phyloP scores from a whole-genome alignment of 2,888 invertebrate species.

The Hydropsyche betteni region DNA sequence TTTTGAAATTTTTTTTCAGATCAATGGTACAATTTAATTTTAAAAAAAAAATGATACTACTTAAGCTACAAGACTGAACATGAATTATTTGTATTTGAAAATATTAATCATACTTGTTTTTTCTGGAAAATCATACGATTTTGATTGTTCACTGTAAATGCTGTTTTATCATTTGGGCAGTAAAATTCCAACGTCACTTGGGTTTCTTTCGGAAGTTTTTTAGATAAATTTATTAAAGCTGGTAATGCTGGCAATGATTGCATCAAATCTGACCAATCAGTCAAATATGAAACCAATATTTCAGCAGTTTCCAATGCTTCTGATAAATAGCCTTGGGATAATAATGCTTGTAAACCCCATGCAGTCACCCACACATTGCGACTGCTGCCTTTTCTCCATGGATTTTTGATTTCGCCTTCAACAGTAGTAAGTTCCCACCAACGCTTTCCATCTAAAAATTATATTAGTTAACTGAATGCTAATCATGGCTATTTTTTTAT shows the following conservation, averaged over 20 bases:
- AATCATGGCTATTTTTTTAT: neutral
- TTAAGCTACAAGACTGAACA: too few species aligned
- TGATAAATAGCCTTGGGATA: slow-evolving; percentile 59
- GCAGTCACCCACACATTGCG: slow-evolving; percentile 83
- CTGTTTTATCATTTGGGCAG: slow-evolving; percentile 44
- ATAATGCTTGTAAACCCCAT: slow-evolving; percentile 81
- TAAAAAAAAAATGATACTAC: too few species aligned
- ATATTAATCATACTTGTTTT: slow-evolving; percentile 40
- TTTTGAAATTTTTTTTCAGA: too few species aligned
- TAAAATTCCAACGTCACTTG: slow-evolving; percentile 42
- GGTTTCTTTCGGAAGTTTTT: slow-evolving; percentile 29
- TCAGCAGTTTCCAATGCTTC: slow-evolving; percentile 60
- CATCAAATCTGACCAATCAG: slow-evolving; percentile 30
- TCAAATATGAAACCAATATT: slow-evolving; percentile 55
- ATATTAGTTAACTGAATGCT: too few species aligned
- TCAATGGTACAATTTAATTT: too few species aligned
- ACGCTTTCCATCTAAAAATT: slow-evolving; percentile 57
- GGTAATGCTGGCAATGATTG: slow-evolving; percentile 37
- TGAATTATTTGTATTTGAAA: too few species aligned
- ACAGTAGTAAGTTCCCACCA: slow-evolving; percentile 61
- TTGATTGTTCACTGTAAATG: slow-evolving; percentile 42
- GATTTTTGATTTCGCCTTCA: slow-evolving; percentile 61
- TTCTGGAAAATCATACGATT: slow-evolving; percentile 46
- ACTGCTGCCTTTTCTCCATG: slow-evolving; percentile 57
- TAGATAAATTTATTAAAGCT: slow-evolving; percentile 37